Conservation (phyloP, 2,797 vertebrate genomes). For the Cyprinella venusta region DNA sequence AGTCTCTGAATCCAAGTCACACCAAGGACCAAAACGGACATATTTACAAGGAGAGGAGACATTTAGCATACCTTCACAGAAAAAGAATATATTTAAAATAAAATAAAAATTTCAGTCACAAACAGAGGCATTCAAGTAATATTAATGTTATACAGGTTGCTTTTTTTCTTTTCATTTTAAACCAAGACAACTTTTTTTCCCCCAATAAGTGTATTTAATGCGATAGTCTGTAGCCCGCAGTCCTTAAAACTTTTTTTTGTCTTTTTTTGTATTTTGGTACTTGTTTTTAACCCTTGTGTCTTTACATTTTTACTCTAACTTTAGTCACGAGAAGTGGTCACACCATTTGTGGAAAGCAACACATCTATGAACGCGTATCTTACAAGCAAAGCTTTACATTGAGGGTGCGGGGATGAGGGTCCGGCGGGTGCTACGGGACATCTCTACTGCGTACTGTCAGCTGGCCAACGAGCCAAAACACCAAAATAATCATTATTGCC, state of each 20-base stretch:
- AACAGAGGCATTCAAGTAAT: conserved; percentile 99
- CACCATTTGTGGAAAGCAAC: conserved; percentile 84
- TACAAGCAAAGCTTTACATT: conserved; percentile 89
- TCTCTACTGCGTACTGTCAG: conserved; percentile 50
- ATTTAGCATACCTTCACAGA: conserved; percentile 99
- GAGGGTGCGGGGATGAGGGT: conserved; percentile 67
- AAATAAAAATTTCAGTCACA: conserved; percentile 94
- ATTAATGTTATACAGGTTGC: conserved; percentile 96
- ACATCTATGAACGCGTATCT: conserved; percentile 91
- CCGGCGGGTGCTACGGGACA: conserved; percentile 60
- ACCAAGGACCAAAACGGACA: conserved; percentile 94
- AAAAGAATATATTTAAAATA: conserved; percentile 86
- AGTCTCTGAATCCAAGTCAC: conserved; percentile 93
- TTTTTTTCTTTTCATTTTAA: conserved; percentile 78
- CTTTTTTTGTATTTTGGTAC: conserved; percentile 73
- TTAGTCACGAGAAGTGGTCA: conserved; percentile 86
- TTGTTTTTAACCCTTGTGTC: conserved; percentile 66
- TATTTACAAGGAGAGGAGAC: conserved; percentile 97
- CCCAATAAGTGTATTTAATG: conserved; percentile 80
- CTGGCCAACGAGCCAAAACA: conserved; percentile 35
- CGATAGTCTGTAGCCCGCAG: conserved; percentile 80
- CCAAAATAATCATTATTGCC: conserved; percentile 69
- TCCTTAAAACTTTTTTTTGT: conserved; percentile 70
- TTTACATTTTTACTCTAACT: conserved; percentile 74
- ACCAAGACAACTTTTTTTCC: conserved; percentile 83